Base-by-base conservation (phyloP, 2,797 vertebrate species). In the Gobio occitaniae region DNA sequence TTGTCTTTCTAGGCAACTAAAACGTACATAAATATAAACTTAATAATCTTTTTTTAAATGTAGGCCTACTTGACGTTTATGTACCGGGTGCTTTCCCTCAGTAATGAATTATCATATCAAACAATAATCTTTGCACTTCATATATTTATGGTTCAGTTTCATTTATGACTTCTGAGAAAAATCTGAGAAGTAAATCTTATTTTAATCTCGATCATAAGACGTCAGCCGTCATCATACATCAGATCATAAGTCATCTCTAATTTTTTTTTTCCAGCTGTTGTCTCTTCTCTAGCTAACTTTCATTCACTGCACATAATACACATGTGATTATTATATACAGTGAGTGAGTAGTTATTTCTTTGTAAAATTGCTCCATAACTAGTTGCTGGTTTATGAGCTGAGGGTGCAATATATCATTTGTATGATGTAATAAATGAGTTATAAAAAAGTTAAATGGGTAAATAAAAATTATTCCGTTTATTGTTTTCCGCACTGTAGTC, bases 381-480 rank as follows among this genome's bases (percentile, higher is more conserved):
- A 65, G 38, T 19, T 32, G 25, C 19, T 54, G 48, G 78, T 69
- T 80, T 80, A 80, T 68, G 12, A 54, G 47, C 78, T 38, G 1
- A 32, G 1, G 25, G 77, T 47, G 59, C 25, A 32, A 47, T 48
- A 79, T 48, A 48, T 9, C 41, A 44, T 44, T 10, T 9, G 41
- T 44, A 44, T 44, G 41, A 44, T 44, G 41, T 44, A 44, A 44
- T 44, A 78, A 65, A 48, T 66, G 16, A 19, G 36, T 50, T 17
- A 8, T 66, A 29, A 75, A 38, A 59, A 13, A 3, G 75, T 29
- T 11, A 78, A 61, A 63, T 16, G 10, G 19, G 77, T 66, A 4
- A 17, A 13, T 2, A 12, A 32, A 12, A 13, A 6, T 12, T 4
- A 6, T 47, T 17, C 7, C 3, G 15, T 50, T 32, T 17, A 72